These are phyloP conservation scores for Dichetophora obliterata DNA, from an alignment of 2,888 invertebrate species.

Conservation along the genomic window DNA sequence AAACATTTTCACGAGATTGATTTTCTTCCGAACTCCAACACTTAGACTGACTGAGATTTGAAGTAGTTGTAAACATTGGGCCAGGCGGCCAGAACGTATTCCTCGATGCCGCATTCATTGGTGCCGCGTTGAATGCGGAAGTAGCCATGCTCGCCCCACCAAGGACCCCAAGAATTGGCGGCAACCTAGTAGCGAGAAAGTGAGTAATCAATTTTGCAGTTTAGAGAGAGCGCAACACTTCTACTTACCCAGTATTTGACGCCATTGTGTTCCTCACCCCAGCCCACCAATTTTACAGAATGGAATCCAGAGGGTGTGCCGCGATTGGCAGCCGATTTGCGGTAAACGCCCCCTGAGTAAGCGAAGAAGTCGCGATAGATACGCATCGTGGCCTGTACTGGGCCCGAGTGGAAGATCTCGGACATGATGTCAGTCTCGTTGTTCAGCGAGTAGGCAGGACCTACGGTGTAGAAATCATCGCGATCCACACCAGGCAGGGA, in stretches of 20 bases:
- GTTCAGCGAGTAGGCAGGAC: constrained; percentile 81
- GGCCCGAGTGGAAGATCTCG: constrained; percentile 91
- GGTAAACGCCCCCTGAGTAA: constrained; percentile 88
- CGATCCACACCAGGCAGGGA: constrained; percentile 70
- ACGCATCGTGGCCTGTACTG: constrained; percentile 93
- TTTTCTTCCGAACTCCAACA: not conserved
- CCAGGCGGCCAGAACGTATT: constrained; percentile 87
- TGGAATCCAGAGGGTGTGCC: constrained; percentile 80
- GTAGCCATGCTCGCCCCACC: constrained; percentile 93
- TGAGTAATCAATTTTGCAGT: constrained; percentile 16
- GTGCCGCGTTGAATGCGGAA: constrained; percentile 88
- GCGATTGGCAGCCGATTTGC: constrained; percentile 73
- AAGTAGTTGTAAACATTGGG: constrained; percentile 67
- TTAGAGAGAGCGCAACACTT: not conserved
- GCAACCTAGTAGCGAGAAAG: constrained; percentile 77
- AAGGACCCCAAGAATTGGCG: constrained; percentile 93
- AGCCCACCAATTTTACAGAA: constrained; percentile 92
- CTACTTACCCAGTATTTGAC: constrained; percentile 87
- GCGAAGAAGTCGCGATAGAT: constrained; percentile 94
- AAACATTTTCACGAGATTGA: constrained; percentile 15
- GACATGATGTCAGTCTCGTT: constrained; percentile 90
- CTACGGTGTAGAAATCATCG: constrained; percentile 78
- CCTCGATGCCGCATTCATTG: constrained; percentile 92
- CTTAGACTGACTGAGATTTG: constrained; percentile 50
- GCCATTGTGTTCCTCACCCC: constrained; percentile 82